Evolutionary conservation across 2,888 invertebrate genomes (phyloP), one percentile per base, ranked within the genome.

Genomic region (Hylaea fasciaria): DNA sequence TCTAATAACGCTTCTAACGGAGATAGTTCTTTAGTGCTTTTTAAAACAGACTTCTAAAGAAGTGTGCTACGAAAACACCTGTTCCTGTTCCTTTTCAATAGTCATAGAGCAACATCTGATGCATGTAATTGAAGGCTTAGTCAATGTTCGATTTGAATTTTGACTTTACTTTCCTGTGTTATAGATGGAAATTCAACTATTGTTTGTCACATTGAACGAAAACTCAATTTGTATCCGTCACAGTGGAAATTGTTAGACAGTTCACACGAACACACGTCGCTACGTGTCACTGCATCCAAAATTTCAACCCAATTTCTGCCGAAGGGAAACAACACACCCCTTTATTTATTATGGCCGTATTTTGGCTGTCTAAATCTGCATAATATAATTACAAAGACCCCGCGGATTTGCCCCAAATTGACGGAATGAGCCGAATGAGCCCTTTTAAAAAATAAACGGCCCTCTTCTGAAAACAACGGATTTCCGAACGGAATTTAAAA

Each of bases 361-460:
- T 54, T 60, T 32, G 46, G 22, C 40, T 22, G 17, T 39, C 44
- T 40, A 48, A 61, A 69, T 68, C 66, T 68, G 53, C 69, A 68
- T 69, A 69, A 66, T 64, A 65, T 68, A 68, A 68, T 68, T 66
- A 69, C 65, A 57, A 58, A 53, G 41, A 29, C 50, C 35, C 46
- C 56, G 29, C 57, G 48, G 57, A 56, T 60, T 66, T 40, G 13
- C 39, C 22, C 49, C 45, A 56, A 63, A 64, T 66, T 66, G 66
- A 63, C 59, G 44, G 58, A 59, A 63, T 47, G 51, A 54, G 58
- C 53, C 48, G 58, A 59, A 63, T 50, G 53, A 54, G 58, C 53
- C 48, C 49, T 57, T 39, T 56, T 46, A 59, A 63, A 64, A 64
- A 62, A 63, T 57, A 62, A 57, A 51, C 48, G 58, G 17, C 43